Evolutionary conservation across 2,888 invertebrate genomes (phyloP).

Genomic region (Chrysolina haemoptera): DNA sequence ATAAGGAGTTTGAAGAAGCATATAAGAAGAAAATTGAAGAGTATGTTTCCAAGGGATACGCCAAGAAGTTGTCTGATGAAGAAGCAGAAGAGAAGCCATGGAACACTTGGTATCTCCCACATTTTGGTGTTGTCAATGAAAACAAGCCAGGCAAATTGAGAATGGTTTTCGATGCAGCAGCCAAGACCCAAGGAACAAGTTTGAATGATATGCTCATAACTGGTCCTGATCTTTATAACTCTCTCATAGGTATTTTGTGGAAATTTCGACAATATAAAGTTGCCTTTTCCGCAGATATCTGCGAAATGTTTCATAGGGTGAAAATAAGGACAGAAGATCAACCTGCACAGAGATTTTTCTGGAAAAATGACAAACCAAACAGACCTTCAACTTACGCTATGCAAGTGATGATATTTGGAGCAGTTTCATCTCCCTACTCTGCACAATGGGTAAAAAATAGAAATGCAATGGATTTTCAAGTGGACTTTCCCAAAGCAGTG

Average conservation of each 20-base stretch:
- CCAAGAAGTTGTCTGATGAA: neutral
- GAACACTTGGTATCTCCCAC: conserved; percentile 6
- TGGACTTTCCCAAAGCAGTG: neutral
- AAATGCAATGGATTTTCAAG: neutral
- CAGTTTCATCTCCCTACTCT: neutral
- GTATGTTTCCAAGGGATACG: conserved; percentile 2
- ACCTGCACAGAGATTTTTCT: neutral
- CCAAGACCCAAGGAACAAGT: neutral
- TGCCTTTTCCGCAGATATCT: neutral
- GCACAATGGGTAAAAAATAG: neutral
- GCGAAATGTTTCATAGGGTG: neutral
- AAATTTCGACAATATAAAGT: neutral
- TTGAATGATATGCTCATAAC: neutral
- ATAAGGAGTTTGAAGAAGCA: neutral
- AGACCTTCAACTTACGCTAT: neutral
- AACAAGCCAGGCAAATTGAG: conserved; percentile 1
- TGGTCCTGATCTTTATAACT: too few species aligned
- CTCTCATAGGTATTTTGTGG: too few species aligned
- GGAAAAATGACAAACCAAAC: neutral
- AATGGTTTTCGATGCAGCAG: conserved; percentile 4
- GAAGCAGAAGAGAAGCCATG: neutral
- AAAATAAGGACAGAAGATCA: conserved; percentile 6
- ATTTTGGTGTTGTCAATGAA: conserved; percentile 4
- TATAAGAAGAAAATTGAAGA: conserved; percentile 4
- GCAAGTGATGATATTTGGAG: neutral